Evolutionary conservation across 2,888 invertebrate genomes (phyloP), one percentile per base, ranked within the genome.

Genomic region (Cryptophagus acutangulus): DNA sequence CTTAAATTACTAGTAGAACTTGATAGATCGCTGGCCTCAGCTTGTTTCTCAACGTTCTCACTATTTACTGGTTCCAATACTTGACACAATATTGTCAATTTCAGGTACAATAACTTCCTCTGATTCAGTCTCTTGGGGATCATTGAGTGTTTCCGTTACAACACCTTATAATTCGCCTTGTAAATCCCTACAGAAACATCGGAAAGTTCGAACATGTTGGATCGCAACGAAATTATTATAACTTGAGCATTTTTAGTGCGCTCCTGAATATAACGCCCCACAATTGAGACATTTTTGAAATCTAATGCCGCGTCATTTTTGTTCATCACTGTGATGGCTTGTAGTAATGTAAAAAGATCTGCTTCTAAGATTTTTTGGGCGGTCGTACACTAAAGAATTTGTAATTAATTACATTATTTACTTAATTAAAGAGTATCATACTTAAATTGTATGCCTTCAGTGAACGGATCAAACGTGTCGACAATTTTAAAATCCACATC

Each of bases 321-420:
- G 61, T 99, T 97, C 97, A 99, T 97, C 6, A 91, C 94, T 99
- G 99, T 0, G 96, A 96, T 0, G 99, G 97, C 63, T 95, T 94
- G 71, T 93, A 99, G 69, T 96, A 93, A 70, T 99, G 99, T 4
- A 99, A 69, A 0, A 90, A 87, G 45, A 99, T 97, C 65, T 88
- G 87, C 70, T 99, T 99, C 99, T 99, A 99, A 0, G 96, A 91
- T 65, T 99, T 99, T 62, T 90, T 93, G 0, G 96, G 95, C 0
- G 99, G 99, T 0, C 99, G 81, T 0, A 99, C 97, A 63, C 95
- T 96, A 68, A 37, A 45, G 64, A n/a, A n/a, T n/a, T n/a, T n/a
- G n/a, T n/a, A n/a, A n/a, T n/a, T n/a, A n/a, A n/a, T n/a, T n/a
- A n/a, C n/a, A n/a, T n/a, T n/a, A n/a, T n/a, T n/a, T n/a, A n/a